A percentile compares a stretch with the other conserved stretches of the same genome.
Evolutionary conservation across 2,113 vertebrate species (phyloP).

Genomic region (Thinocorus orbignyianus): DNA sequence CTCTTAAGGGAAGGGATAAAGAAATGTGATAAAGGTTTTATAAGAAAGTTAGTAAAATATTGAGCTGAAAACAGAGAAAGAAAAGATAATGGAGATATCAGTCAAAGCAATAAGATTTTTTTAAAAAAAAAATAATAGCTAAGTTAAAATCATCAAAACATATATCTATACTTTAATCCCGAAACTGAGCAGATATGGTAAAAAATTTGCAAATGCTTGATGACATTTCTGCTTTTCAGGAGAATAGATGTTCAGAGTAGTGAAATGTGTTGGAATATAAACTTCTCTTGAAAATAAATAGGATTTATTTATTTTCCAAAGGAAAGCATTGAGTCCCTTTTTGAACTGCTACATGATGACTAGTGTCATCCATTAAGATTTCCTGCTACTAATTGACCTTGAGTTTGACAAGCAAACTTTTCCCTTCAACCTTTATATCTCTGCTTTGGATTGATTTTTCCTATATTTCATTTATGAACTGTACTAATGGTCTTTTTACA

Average conservation of each 20-base stretch:
- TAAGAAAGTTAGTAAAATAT: not conserved
- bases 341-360: not conserved
- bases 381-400: not conserved
- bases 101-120: not conserved
- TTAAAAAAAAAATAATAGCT: not conserved
- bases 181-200: not conserved
- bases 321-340: not conserved
- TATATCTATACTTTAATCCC: not conserved
- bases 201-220: not conserved
- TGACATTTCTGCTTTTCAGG: not conserved
- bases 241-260: not conserved
- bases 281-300: not conserved
- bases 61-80: not conserved
- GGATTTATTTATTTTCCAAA: not conserved
- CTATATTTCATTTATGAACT: not conserved
- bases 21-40: not conserved
- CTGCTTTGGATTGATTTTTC: not conserved
- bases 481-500: not conserved
- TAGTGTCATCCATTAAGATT: not conserved
- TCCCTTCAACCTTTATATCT: not conserved
- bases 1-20: not conserved
- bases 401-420: not conserved
- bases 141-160: not conserved
- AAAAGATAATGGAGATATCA: not conserved
- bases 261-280: not conserved